phyloP scores from a whole-genome alignment of 2,113 vertebrate species.

The Carassius carassius region DNA sequence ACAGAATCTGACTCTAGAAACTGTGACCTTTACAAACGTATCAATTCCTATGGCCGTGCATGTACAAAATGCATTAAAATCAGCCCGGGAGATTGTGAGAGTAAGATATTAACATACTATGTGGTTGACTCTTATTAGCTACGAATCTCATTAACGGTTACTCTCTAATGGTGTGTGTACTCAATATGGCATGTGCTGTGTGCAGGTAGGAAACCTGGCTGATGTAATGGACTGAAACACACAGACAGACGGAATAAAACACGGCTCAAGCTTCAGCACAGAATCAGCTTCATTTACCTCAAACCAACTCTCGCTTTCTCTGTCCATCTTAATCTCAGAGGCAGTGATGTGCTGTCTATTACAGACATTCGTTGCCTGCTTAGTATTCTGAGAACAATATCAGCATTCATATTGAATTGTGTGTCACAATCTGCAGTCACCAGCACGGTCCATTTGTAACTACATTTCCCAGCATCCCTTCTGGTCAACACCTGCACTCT shows the following conservation, averaged over 20 bases:
- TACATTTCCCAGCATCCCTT: too few relatives aligned
- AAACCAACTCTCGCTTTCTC: constrained; percentile 32
- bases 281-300: constrained; percentile 49
- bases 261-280: constrained; percentile 40
- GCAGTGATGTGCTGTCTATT: constrained; percentile 52
- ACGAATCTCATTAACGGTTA: background rate
- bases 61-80: constrained; percentile 1
- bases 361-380: constrained; percentile 50
- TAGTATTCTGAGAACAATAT: constrained; percentile 51
- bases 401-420: constrained; percentile 14
- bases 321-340: constrained; percentile 50
- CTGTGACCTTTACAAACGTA: background rate
- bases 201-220: constrained; percentile 49
- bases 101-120: constrained; percentile 5
- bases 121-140: constrained; percentile 3
- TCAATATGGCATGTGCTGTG: constrained; percentile 6
- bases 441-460: too few relatives aligned
- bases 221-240: constrained; percentile 55
- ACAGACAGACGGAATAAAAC: constrained; percentile 39
- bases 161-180: constrained; percentile 17
- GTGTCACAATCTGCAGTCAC: too few relatives aligned
- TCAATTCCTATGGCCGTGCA: background rate
- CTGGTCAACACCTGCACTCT: too few relatives aligned
- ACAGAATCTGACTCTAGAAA: background rate
- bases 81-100: background rate